Conservation (phyloP, 2,888 invertebrate species). For the Papilio protenor region DNA sequence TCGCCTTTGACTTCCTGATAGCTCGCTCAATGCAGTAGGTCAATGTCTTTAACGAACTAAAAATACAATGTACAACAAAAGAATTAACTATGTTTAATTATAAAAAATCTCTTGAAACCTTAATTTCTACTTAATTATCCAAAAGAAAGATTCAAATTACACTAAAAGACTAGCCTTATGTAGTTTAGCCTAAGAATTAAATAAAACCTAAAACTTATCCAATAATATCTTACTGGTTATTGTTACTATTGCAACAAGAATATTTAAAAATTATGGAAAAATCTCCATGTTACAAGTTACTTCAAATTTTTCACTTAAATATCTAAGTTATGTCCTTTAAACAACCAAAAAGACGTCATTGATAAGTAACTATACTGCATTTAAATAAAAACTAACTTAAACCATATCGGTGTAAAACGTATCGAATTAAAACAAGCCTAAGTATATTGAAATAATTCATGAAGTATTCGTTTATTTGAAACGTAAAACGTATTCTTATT, state of each 20-base stretch:
- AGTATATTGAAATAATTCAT: neutral
- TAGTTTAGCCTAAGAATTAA: neutral
- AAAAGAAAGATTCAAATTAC: neutral
- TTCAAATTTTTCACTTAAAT: neutral
- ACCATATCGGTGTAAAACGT: neutral
- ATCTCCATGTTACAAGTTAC: neutral
- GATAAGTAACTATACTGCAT: conserved; percentile 28
- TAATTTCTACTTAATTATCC: neutral
- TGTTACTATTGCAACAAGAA: too few relatives aligned
- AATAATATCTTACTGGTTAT: neutral
- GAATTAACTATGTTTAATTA: neutral
- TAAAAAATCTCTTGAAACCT: neutral
- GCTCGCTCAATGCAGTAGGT: conserved; percentile 25
- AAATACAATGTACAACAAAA: conserved; percentile 31
- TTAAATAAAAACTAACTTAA: conserved; percentile 2
- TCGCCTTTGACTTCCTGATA: conserved; percentile 40
- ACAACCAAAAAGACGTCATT: neutral
- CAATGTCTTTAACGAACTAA: conserved; percentile 36
- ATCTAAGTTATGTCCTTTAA: too few relatives aligned
- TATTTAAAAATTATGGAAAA: too few relatives aligned
- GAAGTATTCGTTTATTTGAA: neutral
- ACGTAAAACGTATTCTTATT: neutral
- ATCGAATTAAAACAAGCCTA: neutral
- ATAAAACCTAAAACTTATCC: neutral
- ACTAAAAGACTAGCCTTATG: neutral